These are phyloP conservation scores for Kryptolebias marmoratus DNA, from an alignment of 2,113 vertebrate genomes.

Conservation along the genomic window DNA sequence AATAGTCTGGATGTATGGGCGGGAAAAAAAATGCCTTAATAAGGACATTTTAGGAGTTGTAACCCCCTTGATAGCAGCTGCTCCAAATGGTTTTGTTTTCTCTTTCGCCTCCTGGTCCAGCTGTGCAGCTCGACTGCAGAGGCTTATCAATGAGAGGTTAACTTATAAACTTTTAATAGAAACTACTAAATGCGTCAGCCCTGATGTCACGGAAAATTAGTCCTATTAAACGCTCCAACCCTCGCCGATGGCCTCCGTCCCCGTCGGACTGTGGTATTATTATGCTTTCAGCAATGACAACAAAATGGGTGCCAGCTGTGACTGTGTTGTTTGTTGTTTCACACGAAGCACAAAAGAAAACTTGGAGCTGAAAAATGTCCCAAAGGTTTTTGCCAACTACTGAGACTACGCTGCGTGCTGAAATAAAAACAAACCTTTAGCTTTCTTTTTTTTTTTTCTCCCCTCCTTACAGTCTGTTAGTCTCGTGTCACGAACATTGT, in stretches of 20 bases:
- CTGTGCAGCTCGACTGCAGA: conserved; percentile 27
- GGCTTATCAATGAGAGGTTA: neutral
- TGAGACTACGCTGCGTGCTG: conserved; percentile 32
- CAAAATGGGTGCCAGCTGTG: conserved; percentile 59
- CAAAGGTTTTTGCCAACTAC: conserved; percentile 46
- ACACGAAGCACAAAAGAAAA: conserved; percentile 65
- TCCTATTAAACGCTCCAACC: conserved; percentile 34
- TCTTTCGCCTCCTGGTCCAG: conserved; percentile 24
- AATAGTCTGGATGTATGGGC: neutral
- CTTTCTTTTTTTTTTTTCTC: neutral
- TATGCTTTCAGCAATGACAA: conserved; percentile 62
- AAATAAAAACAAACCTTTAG: conserved; percentile 31
- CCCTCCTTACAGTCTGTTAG: neutral
- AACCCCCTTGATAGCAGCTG: conserved; percentile 24
- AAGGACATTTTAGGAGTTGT: neutral
- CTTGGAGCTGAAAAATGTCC: conserved; percentile 64
- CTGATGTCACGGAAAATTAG: conserved; percentile 21
- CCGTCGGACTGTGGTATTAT: conserved; percentile 46
- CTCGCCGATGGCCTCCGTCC: conserved; percentile 63
- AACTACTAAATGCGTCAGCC: conserved; percentile 9
- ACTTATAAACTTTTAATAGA: conserved; percentile 16
- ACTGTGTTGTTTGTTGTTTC: conserved; percentile 69
- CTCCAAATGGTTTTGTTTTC: conserved; percentile 11
- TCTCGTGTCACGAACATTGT: conserved; percentile 11
- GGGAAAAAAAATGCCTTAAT: neutral